Base-by-base conservation (phyloP, 2,888 invertebrate genomes). In the Palloptera scutellata region DNA sequence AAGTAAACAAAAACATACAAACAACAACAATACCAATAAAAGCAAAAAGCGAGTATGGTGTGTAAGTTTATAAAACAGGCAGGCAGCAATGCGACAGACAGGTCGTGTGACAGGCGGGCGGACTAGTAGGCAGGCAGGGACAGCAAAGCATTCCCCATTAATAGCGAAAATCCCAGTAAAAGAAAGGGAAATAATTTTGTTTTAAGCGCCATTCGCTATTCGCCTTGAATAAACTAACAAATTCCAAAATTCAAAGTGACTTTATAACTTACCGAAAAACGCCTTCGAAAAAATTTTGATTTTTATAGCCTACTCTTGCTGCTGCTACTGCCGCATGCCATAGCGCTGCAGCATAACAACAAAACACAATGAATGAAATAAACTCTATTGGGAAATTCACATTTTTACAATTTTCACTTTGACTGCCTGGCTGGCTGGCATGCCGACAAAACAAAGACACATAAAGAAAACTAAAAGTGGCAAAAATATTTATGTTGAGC, bases 401-500 rank as follows among this genome's bases (percentile, higher is more conserved):
- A 53, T 43, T 61, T 63, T 63, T 10, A n/a, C 20, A 15, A 43
- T 42, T 43, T 59, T 59, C 43, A 43, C 43, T 59, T 45, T 48
- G 30, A 6, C 30, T 30, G 30, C 3, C 30, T 30, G 30, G 6
- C 30, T 30, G 30, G 30, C 30, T 30, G 48, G 15, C 12, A 15
- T n/a, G 15, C 20, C 55, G 19, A 11, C 51, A 59, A 40, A 19
- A 20, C n/a, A 19, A 61, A 41, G n/a, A 1, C 42, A 30, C 30
- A 30, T 30, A 30, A 20, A 19, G 13, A 42, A 55, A 53, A 53
- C 9, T 43, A 69, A 68, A 66, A 77, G 79, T 77, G 75, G 75
- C 76, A 77, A 79, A 79, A 78, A 79, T 78, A 78, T 78, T 79
- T 78, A 78, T 79, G 77, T 74, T 73, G 70, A 69, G 73, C 74